Percentiles rank a stretch among this genome's conserved stretches.
phyloP scores from a whole-genome alignment of 2,113 vertebrate species.

The Syngnathoides biaculeatus region DNA sequence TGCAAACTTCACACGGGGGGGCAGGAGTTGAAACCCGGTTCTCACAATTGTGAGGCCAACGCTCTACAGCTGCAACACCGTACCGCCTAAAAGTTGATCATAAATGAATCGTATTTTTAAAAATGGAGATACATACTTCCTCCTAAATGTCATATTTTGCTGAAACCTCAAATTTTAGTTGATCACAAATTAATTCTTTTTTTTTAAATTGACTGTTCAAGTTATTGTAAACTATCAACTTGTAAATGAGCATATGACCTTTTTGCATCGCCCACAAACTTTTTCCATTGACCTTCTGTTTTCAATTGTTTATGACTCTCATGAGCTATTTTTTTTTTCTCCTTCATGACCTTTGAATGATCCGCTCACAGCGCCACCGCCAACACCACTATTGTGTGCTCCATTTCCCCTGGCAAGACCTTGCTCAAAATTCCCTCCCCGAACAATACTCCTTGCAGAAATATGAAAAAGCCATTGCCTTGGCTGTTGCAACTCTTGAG shows the following conservation, averaged over 20 bases:
- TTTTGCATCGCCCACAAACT: slow-evolving; percentile 13
- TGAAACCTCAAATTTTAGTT: no score
- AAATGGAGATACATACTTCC: no score
- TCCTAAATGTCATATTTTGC: no score
- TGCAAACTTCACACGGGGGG: no score
- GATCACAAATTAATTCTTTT: no score
- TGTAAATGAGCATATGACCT: slow-evolving; percentile 10
- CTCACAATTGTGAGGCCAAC: no score
- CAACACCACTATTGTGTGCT: slow-evolving; percentile 51
- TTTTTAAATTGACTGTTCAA: neutral
- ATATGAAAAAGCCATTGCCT: slow-evolving; percentile 49
- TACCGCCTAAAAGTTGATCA: no score
- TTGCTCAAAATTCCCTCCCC: slow-evolving; percentile 53
- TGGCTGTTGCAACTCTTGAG: slow-evolving; percentile 33
- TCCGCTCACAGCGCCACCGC: slow-evolving; percentile 39
- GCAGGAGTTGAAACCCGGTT: no score
- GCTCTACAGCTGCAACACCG: no score
- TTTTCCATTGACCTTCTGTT: slow-evolving; percentile 42
- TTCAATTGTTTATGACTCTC: slow-evolving; percentile 51
- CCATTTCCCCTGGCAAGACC: slow-evolving; percentile 53
- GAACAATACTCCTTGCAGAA: slow-evolving; percentile 51
- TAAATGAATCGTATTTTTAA: no score
- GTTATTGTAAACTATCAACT: neutral
- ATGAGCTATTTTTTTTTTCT: slow-evolving; percentile 53
- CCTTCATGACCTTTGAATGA: slow-evolving; percentile 54